Base-by-base conservation (phyloP, 2,113 vertebrate species). In the Calidris pugnax region DNA sequence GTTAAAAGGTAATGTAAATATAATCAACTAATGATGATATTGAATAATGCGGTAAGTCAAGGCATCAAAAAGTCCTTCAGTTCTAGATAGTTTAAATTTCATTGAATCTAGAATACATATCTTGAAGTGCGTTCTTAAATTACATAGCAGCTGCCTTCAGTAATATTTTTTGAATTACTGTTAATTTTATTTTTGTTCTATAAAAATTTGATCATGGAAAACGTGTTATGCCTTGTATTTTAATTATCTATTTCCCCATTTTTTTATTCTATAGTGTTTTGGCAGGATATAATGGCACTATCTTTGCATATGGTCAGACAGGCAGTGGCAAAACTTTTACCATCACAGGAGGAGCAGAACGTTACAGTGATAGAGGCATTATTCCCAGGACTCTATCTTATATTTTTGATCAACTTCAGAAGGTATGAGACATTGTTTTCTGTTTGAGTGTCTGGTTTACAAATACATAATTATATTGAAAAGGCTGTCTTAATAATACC, bases 261-360 rank as follows among this genome's bases (percentile, higher is more conserved):
- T 85, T 60, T 39, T 27, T 39, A 30, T 79, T 63, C 4, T 67
- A 0, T 85, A 99, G 99, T 94, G 99, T 98, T 76, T 95, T 99
- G 97, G 97, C 98, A 51, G 99, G 99, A 59, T 99, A 99, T 93
- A 99, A 99, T 77, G 99, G 99, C 39, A 99, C 99, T 75, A 98
- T 99, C 93, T 99, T 99, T 95, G 99, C 99, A 8, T 99, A 99
- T 37, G 99, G 99, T 22, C 99, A 99, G 96, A 99, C 99, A 1
- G 99, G 99, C 82, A 99, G 99, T 19, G 99, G 99, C 10, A 99
- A 99, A 97, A 99, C 99, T 3, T 99, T 99, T 90, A 99, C 99
- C 68, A 99, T 99, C 95, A 99, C 99, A 5, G 99, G 99, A 37
- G 99, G 99, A 35, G 98, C 99, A 1, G 99, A 99, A 91, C 98